A percentile compares a stretch with the other conserved stretches of the same genome.
phyloP scores from a whole-genome alignment of 2,113 vertebrate genomes.

The Odocoileus hemionus region DNA sequence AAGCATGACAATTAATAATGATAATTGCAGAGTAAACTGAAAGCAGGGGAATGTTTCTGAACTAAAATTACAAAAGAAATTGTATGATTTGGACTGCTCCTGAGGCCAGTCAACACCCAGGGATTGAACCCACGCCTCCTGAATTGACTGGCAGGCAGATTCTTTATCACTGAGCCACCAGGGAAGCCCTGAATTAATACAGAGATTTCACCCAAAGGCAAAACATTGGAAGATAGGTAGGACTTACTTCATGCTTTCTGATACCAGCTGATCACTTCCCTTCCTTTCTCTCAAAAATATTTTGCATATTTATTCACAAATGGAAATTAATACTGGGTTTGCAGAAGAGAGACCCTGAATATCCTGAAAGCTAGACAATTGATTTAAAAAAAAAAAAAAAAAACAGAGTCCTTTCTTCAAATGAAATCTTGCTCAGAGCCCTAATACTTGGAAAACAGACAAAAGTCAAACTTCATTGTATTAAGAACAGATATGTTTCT shows the following conservation, averaged over 20 bases:
- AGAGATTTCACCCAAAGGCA: conserved; percentile 25
- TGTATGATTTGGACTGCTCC: background rate
- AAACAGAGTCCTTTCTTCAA: background rate
- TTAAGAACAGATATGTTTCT: background rate
- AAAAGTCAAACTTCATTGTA: background rate
- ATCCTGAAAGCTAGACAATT: background rate
- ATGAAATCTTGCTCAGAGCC: background rate
- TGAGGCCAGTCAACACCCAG: background rate
- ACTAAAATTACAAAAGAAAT: background rate
- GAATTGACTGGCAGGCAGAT: background rate
- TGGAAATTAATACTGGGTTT: background rate
- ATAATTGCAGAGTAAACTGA: background rate
- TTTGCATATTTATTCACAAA: background rate
- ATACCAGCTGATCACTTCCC: background rate
- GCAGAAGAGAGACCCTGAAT: background rate
- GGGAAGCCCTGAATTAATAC: background rate
- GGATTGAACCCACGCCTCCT: background rate
- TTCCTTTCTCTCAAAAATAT: background rate
- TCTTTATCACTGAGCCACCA: background rate
- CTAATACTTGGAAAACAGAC: background rate
- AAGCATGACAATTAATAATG: background rate
- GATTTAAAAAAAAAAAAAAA: background rate
- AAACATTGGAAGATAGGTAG: background rate
- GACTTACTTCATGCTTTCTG: background rate
- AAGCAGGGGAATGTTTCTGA: background rate